Evolutionary conservation across 1,140 invertebrate species (phyloP), one percentile per base, ranked within the genome.

Genomic region (Armadillidium nasatum): DNA sequence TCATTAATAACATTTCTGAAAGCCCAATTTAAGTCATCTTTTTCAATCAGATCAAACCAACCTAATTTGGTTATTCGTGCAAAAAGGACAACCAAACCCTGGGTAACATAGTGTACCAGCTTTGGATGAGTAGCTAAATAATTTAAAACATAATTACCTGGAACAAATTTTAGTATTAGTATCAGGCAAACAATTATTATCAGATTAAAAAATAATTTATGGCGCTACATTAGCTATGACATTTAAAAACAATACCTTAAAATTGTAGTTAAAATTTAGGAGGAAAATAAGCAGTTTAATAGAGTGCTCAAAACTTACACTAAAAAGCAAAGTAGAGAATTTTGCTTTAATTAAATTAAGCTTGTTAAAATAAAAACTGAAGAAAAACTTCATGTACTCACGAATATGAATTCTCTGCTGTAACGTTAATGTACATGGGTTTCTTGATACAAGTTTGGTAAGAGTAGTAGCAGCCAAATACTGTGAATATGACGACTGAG

Each of bases 61-160:
- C 95, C 94, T 82, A 95, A 87, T 87, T 98, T 98, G 70, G 95
- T 97, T 83, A 98, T 96, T 82, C 95, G 89, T 1, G 94, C 93
- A 87, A 96, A 96, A 19, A 98, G 86, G 60, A 94, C 92, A 69
- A 97, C 93, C 82, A 96, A 85, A 23, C 94, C 93, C 89, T 97
- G 93, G 69, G 93, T 90, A 70, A 98, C 96, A 89, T 95, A 99
- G 82, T 90, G 91, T 75, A 94, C 91, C 81, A 98, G 86, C 84
- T 98, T 97, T 50, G 93, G 92, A 82, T 94, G 88, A 0, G 94
- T 95, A 23, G 93, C 95, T 82, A 99, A 87, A 85, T 99, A 99
- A 84, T 97, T 97, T 44, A 99, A 87, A 19, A 98, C 90, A 88
- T 99, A 99, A 86, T 98, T 92, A 90, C 88, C 93, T 94, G 83